These are phyloP conservation scores for Xestia rhomboidea DNA, from an alignment of 2,888 invertebrate genomes.

Conservation along the genomic window DNA sequence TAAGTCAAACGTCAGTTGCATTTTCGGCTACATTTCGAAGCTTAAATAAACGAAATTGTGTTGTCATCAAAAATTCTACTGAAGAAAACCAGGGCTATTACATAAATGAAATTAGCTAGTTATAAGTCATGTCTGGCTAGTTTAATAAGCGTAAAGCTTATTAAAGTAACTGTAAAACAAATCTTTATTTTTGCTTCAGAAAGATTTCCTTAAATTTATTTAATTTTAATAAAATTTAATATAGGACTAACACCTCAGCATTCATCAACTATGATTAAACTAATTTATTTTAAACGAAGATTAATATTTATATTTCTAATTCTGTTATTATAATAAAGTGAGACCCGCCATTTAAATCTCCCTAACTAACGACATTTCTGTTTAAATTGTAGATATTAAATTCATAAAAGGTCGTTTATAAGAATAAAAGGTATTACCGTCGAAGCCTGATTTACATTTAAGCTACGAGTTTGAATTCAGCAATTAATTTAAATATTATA, in stretches of 20 bases:
- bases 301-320: constrained; percentile 59
- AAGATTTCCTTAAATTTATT: background rate
- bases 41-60: too few relatives aligned
- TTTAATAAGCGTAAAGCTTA: background rate
- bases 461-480: constrained; percentile 18
- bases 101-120: background rate
- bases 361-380: constrained; percentile 43
- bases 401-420: constrained; percentile 41
- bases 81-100: background rate
- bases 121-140: background rate
- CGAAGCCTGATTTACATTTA: constrained; percentile 45
- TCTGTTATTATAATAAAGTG: constrained; percentile 36
- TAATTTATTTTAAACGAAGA: constrained; percentile 45
- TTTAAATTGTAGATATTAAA: constrained; percentile 53
- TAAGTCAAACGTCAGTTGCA: background rate
- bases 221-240: constrained; percentile 15
- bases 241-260: constrained; percentile 15
- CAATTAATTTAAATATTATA: constrained; percentile 47
- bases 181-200: background rate
- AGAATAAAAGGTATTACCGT: constrained; percentile 46
- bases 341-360: constrained; percentile 40
- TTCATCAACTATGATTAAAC: constrained; percentile 42
- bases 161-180: constrained; percentile 5
- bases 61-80: background rate
- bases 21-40: background rate